Percentiles rank a stretch among this genome's conserved stretches.
phyloP scores from a whole-genome alignment of 2,888 invertebrate genomes.

The Oligia latruncula region DNA sequence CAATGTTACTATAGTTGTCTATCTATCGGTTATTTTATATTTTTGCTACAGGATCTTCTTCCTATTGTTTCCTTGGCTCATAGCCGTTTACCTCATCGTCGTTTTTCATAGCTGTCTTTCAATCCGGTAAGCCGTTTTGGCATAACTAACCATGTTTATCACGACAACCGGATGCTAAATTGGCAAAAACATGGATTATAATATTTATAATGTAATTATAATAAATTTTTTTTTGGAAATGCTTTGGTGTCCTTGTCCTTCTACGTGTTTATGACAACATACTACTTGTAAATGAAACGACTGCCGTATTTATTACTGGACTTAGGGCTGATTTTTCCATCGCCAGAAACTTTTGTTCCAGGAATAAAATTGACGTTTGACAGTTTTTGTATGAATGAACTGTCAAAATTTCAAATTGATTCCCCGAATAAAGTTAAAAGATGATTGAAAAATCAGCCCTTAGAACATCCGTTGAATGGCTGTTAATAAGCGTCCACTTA shows the following conservation, averaged over 20 bases:
- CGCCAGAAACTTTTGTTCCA: too few species aligned
- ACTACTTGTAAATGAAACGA: background rate
- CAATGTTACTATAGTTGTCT: background rate
- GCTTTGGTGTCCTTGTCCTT: background rate
- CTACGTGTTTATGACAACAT: background rate
- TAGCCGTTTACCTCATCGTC: background rate
- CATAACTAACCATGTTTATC: conserved; percentile 25
- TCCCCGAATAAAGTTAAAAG: too few species aligned
- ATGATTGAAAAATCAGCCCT: too few species aligned
- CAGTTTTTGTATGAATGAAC: too few species aligned
- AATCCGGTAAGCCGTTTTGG: background rate
- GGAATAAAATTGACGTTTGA: too few species aligned
- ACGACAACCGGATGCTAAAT: conserved; percentile 9
- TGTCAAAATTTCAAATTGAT: too few species aligned
- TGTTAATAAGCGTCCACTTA: background rate
- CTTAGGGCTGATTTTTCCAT: too few species aligned
- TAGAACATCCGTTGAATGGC: background rate
- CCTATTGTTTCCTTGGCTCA: background rate
- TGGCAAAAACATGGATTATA: background rate
- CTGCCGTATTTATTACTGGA: background rate
- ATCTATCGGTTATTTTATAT: background rate
- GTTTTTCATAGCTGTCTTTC: background rate
- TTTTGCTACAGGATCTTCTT: background rate
- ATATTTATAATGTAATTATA: background rate
- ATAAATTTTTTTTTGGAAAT: background rate